Percentiles rank a stretch among this genome's conserved stretches.
phyloP scores from a whole-genome alignment of 2,888 invertebrate species.

The Eurois occulta region DNA sequence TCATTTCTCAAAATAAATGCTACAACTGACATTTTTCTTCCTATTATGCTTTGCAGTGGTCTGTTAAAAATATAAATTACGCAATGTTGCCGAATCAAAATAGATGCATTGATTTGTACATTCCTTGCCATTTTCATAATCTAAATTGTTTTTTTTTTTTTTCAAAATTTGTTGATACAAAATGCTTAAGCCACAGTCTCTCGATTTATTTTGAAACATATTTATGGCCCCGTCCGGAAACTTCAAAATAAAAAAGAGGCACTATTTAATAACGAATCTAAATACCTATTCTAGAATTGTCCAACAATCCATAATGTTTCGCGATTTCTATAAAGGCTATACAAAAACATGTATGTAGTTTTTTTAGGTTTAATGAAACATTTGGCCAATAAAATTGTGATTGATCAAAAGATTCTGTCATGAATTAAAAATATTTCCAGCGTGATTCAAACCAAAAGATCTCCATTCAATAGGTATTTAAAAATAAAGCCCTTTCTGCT shows the following conservation, averaged over 20 bases:
- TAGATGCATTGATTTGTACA: not conserved
- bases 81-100: not conserved
- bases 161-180: not conserved
- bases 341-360: slow-evolving; percentile 1
- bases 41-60: slow-evolving; percentile 44
- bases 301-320: not conserved
- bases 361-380: slow-evolving; percentile 16
- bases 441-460: slow-evolving; percentile 63
- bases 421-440: slow-evolving; percentile 54
- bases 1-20: slow-evolving; percentile 28
- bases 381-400: slow-evolving; percentile 43
- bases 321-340: not conserved
- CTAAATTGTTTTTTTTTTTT: not conserved
- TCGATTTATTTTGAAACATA: too few relatives aligned
- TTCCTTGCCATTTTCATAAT: not conserved
- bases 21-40: slow-evolving; percentile 13
- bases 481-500: slow-evolving; percentile 60
- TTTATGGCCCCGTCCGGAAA: too few relatives aligned
- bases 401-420: slow-evolving; percentile 42
- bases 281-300: not conserved
- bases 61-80: slow-evolving; percentile 26
- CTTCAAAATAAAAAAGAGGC: not conserved
- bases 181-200: not conserved
- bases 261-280: not conserved
- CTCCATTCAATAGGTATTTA: slow-evolving; percentile 58